These are phyloP conservation scores for Pangasius macronema DNA, from an alignment of 2,797 vertebrate genomes.

Conservation along the genomic window DNA sequence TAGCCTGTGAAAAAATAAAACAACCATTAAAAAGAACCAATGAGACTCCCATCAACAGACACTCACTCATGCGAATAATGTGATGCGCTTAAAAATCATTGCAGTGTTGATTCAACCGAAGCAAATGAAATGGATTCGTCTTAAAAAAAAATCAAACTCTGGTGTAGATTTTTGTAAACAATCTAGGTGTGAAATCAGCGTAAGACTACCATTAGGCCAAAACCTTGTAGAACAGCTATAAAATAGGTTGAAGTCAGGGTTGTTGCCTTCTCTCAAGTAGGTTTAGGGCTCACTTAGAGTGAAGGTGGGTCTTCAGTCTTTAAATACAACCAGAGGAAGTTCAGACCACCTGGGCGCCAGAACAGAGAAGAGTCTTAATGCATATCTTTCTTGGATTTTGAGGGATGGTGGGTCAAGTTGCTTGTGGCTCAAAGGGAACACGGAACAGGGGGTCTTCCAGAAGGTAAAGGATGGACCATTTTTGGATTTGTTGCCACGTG, in stretches of 20 bases:
- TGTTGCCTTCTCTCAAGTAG: neutral
- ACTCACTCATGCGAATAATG: neutral
- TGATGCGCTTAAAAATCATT: neutral
- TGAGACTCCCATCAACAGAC: neutral
- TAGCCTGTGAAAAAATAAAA: neutral
- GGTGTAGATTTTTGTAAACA: neutral
- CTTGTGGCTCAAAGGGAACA: neutral
- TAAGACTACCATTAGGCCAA: neutral
- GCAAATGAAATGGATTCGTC: neutral
- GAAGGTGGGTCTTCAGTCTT: neutral
- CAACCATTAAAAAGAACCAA: neutral
- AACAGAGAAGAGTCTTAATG: neutral
- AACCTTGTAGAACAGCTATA: neutral
- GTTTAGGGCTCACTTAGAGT: neutral
- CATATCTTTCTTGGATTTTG: neutral
- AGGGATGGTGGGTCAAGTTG: neutral
- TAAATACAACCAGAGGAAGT: neutral
- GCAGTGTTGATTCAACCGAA: neutral
- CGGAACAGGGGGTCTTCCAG: neutral
- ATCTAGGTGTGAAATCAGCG: neutral
- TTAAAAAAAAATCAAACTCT: neutral
- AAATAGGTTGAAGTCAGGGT: neutral
- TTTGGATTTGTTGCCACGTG: neutral
- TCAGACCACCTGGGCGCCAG: neutral
- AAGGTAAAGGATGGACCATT: neutral